Evolutionary conservation across 2,797 vertebrate genomes (phyloP).

Genomic region (Crocidura indochinensis): DNA sequence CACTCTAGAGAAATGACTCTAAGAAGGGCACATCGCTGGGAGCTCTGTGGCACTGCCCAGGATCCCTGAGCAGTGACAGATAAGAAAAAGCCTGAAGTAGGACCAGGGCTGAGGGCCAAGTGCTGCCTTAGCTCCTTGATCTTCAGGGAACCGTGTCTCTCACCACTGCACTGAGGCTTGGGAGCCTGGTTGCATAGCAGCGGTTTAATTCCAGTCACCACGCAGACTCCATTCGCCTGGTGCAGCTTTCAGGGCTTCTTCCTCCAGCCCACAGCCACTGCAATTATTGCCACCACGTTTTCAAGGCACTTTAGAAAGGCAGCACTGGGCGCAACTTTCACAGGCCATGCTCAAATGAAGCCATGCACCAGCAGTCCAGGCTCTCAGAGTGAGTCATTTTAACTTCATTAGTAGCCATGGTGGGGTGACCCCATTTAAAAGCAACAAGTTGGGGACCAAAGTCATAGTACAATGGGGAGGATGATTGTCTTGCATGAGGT

Average conservation of each 20-base stretch:
- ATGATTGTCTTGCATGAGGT: no score
- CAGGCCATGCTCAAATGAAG: neutral
- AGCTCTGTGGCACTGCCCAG: neutral
- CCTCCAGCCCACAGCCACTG: conserved; percentile 51
- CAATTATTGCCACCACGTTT: neutral
- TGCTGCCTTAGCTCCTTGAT: conserved; percentile 23
- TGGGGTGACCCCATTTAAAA: neutral
- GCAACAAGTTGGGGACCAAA: no score
- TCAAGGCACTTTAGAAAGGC: conserved; percentile 58
- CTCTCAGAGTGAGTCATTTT: conserved; percentile 75
- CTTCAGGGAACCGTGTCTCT: conserved; percentile 68
- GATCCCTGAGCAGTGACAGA: neutral
- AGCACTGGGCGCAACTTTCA: conserved; percentile 46
- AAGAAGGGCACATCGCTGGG: conserved; percentile 41
- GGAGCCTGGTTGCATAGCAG: conserved; percentile 77
- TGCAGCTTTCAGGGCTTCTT: conserved; percentile 63
- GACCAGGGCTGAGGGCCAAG: conserved; percentile 36
- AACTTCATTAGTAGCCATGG: conserved; percentile 7
- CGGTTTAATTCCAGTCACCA: conserved; percentile 61
- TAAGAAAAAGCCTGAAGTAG: conserved; percentile 1
- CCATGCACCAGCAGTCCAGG: no score
- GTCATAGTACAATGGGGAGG: no score
- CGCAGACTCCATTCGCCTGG: neutral
- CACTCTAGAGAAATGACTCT: conserved; percentile 58
- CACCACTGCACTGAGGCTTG: conserved; percentile 35